Conservation (phyloP, 2,113 vertebrate species). For the Toxotes jaculatrix region DNA sequence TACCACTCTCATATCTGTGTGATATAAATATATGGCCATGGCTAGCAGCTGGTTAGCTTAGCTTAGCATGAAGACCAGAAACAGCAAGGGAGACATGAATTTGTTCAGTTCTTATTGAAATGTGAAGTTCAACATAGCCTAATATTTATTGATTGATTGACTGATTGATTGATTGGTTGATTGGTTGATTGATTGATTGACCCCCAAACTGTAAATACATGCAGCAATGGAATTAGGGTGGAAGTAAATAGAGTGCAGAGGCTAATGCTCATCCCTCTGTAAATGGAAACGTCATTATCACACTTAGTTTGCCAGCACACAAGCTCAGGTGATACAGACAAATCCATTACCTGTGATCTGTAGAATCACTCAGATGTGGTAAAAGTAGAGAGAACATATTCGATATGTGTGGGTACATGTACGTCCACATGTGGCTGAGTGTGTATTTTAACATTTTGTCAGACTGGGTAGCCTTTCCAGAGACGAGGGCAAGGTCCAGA, state of each 20-base stretch:
- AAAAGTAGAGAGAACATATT: constrained; percentile 8
- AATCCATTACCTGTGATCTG: background rate
- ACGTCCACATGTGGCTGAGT: background rate
- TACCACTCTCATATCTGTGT: background rate
- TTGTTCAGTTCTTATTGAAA: too few relatives aligned
- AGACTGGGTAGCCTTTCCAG: constrained; percentile 21
- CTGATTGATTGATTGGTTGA: too few relatives aligned
- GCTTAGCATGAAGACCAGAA: background rate
- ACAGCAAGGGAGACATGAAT: background rate
- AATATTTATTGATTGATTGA: too few relatives aligned
- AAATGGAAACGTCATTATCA: background rate
- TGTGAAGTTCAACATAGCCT: too few relatives aligned
- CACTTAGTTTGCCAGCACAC: background rate
- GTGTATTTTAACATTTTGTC: constrained; percentile 32
- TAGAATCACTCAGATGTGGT: background rate
- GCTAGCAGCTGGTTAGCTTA: background rate
- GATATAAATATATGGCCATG: background rate
- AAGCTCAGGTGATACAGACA: background rate
- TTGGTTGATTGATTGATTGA: background rate
- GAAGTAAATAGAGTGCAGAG: background rate
- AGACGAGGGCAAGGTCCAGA: constrained; percentile 7
- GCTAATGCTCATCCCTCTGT: background rate
- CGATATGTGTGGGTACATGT: background rate
- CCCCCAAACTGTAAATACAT: background rate
- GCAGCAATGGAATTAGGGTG: background rate